phyloP scores from a whole-genome alignment of 1,140 invertebrate species.

The Mizuhopecten yessoensis region DNA sequence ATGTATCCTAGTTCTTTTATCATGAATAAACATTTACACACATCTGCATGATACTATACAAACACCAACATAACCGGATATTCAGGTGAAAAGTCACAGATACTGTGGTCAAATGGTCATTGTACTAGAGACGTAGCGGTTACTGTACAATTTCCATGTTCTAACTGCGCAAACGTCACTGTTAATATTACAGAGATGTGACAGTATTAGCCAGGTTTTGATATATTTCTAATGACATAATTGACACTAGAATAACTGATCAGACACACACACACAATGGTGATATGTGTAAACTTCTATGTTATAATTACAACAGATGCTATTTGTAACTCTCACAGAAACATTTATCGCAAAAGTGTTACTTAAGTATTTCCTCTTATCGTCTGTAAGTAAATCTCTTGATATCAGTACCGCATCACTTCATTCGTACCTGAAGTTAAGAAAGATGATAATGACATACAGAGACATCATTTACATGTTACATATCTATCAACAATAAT shows the following conservation, averaged over 20 bases:
- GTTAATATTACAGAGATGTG: too few species aligned
- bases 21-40: too few species aligned
- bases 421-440: slow-evolving; percentile 86
- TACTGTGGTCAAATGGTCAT: too few species aligned
- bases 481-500: too few species aligned
- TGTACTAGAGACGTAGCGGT: too few species aligned
- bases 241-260: not conserved
- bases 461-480: too few species aligned
- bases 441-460: slow-evolving; percentile 42
- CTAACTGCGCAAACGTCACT: too few species aligned
- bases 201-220: not conserved
- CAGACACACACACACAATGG: not conserved
- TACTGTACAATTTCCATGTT: too few species aligned
- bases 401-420: slow-evolving; percentile 86
- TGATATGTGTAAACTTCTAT: not conserved
- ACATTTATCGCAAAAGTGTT: not conserved
- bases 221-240: not conserved
- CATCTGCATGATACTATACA: too few species aligned
- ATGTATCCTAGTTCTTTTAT: too few species aligned
- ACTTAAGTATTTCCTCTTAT: slow-evolving; percentile 56
- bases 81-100: too few species aligned
- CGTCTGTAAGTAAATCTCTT: slow-evolving; percentile 82
- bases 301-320: not conserved
- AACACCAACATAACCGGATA: too few species aligned
- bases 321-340: not conserved